Evolutionary conservation across 2,888 invertebrate species (phyloP), one percentile per base, ranked within the genome.

Genomic region (Formica aserva): DNA sequence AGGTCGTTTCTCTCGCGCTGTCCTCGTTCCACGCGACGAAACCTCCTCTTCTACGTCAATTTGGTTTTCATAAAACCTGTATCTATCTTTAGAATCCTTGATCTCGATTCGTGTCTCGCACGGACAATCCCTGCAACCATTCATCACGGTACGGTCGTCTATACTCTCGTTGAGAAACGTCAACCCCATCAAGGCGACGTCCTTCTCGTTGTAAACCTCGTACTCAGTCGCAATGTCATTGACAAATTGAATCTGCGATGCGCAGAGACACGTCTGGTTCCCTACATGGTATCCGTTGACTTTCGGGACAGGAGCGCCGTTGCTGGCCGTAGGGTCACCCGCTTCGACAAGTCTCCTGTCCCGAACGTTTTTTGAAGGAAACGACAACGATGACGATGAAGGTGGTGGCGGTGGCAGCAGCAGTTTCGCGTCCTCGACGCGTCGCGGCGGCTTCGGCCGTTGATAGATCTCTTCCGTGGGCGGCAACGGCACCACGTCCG

Each of bases 401-500:
- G 52, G n/a, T 8, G 52, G n/a, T 8, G 52, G 52, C n/a, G 52
- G n/a, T 2, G 72, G 69, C 38, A 41, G 29, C 32, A 88, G n/a
- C 8, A 66, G 9, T 22, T 52, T 85, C 11, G 48, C 52, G 32
- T 92, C 90, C 18, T 92, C 92, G 32, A 95, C 95, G 62, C 91
- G 91, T 84, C 96, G 94, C 0, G 96, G 96, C 18, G 96, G 96
- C 89, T 95, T 95, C 5, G 96, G 96, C 52, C 96, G 96, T 91
- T 97, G 96, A 90, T 97, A 97, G 86, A 97, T 96, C 94, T 96
- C 96, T 32, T 95, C 95, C 8, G 96, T 96, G 0, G 96, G 96
- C 72, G 96, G 95, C 1, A 97, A 96, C 9, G 97, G 97, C 71
- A 97, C 96, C 18, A 97, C 96, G 92, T 97, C 97, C 0, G 97